Evolutionary conservation across 2,888 invertebrate species (phyloP).

Genomic region (Harmothoe impar): DNA sequence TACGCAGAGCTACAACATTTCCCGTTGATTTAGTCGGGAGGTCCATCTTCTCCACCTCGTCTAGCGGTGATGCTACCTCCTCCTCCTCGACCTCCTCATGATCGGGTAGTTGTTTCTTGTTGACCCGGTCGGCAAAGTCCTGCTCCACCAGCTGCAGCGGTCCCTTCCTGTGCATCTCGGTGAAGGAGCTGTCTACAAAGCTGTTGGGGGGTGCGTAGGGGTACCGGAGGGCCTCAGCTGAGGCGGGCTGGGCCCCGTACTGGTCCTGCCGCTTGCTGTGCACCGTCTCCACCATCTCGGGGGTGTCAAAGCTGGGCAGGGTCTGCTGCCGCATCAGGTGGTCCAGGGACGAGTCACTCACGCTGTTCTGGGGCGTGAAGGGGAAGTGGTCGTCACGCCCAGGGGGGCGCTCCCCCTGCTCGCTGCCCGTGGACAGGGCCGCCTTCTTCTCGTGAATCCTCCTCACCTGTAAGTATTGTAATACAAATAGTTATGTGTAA

Average conservation of each 20-base stretch:
- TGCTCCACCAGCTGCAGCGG: conserved; percentile 3
- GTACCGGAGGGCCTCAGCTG: background rate
- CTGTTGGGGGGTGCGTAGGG: conserved; percentile 62
- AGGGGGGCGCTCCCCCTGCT: background rate
- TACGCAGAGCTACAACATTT: conserved; percentile 60
- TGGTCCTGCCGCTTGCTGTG: conserved; percentile 43
- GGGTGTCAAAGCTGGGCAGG: conserved; percentile 55
- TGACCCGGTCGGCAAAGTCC: conserved; percentile 48
- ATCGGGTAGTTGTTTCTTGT: background rate
- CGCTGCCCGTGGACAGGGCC: conserved; percentile 73
- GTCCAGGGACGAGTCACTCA: conserved; percentile 78
- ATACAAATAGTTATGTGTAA: too few species aligned
- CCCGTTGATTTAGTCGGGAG: background rate
- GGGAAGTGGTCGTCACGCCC: conserved; percentile 72
- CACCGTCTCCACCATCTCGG: conserved; percentile 51
- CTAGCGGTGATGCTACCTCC: background rate
- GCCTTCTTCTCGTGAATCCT: conserved; percentile 83
- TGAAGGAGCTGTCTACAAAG: conserved; percentile 50
- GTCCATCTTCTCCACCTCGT: background rate
- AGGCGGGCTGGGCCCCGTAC: background rate
- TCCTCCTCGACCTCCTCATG: background rate
- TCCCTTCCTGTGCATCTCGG: background rate
- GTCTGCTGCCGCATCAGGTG: conserved; percentile 52
- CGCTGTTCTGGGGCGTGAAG: conserved; percentile 83
- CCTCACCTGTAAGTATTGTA: too few species aligned